Conservation (phyloP, 1,140 invertebrate genomes). For the Drosophila triauraria region DNA sequence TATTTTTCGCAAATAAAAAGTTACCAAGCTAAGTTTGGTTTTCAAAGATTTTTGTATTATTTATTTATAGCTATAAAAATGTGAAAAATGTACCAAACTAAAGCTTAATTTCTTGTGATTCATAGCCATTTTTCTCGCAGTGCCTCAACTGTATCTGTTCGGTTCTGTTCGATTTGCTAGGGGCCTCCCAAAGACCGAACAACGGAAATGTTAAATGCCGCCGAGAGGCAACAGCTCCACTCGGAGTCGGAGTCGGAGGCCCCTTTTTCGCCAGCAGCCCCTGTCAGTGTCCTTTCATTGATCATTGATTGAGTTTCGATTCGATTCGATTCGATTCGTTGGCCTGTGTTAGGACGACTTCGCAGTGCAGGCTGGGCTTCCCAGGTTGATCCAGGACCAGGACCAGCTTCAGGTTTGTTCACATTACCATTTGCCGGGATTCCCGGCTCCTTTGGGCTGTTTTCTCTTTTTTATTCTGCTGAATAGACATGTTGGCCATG, state of each 20-base stretch:
- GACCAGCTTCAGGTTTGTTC: conserved; percentile 20
- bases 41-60: neutral
- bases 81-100: too few relatives aligned
- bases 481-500: conserved; percentile 76
- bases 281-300: conserved; percentile 63
- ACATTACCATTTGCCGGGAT: conserved; percentile 32
- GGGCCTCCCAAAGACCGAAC: conserved; percentile 55
- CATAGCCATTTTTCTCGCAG: neutral
- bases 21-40: too few relatives aligned
- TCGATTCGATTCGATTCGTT: conserved; percentile 63
- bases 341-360: conserved; percentile 39
- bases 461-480: conserved; percentile 20
- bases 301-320: conserved; percentile 79
- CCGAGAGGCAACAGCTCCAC: conserved; percentile 52
- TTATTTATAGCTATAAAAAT: too few relatives aligned
- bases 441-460: conserved; percentile 25
- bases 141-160: conserved; percentile 34
- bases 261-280: neutral
- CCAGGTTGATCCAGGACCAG: neutral
- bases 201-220: conserved; percentile 82
- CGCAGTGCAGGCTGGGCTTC: conserved; percentile 13
- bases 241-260: neutral
- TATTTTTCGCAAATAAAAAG: too few relatives aligned
- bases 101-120: neutral
- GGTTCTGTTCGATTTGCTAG: conserved; percentile 32